Percentiles rank a stretch among this genome's conserved stretches.
These are phyloP conservation scores for Eclectus roratus DNA, from an alignment of 2,113 vertebrate species.

Conservation along the genomic window DNA sequence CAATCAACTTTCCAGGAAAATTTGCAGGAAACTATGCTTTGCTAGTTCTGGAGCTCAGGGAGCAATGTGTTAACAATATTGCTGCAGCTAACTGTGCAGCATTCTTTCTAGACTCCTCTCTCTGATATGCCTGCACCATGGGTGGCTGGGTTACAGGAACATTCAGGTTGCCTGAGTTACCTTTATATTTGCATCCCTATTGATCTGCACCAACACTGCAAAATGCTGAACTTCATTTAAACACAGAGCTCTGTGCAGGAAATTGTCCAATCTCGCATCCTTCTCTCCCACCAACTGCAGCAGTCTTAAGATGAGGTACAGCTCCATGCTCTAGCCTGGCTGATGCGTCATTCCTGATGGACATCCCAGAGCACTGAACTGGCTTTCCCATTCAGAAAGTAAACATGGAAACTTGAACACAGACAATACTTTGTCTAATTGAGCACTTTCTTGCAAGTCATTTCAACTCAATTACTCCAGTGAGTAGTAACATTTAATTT, in stretches of 20 bases:
- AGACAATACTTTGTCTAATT: conserved; percentile 3
- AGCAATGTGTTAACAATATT: background rate
- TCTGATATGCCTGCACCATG: background rate
- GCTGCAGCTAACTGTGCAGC: background rate
- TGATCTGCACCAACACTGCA: background rate
- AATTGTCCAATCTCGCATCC: background rate
- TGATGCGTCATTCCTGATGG: background rate
- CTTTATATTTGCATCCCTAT: background rate
- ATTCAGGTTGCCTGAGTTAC: background rate
- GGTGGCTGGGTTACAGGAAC: background rate
- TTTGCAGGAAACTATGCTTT: background rate
- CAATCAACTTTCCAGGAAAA: background rate
- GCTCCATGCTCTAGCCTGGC: background rate
- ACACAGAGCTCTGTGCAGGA: background rate
- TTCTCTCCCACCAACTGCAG: background rate
- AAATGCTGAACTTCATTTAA: background rate
- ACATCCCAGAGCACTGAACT: background rate
- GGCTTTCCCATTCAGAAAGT: background rate
- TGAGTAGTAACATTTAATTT: conserved; percentile 36
- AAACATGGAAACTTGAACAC: background rate
- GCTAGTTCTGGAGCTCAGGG: background rate
- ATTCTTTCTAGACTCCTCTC: background rate
- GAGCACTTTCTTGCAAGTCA: conserved; percentile 9
- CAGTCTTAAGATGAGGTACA: background rate
- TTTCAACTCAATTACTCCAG: conserved; percentile 19